Percentiles rank a stretch among this genome's conserved stretches.
These are phyloP conservation scores for Leucophenga maculata DNA, from an alignment of 2,888 invertebrate genomes.

Conservation along the genomic window DNA sequence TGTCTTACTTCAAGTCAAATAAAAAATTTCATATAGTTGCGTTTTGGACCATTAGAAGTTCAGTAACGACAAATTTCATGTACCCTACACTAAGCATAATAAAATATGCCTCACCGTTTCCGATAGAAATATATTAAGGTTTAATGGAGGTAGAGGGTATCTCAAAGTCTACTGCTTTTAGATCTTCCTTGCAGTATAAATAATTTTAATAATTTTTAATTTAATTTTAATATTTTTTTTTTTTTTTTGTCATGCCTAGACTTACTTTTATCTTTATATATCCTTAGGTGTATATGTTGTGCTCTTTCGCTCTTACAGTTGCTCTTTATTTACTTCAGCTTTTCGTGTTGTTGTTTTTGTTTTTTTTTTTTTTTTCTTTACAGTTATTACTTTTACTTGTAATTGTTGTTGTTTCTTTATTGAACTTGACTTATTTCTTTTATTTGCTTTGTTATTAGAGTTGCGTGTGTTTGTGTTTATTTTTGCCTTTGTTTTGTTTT, in stretches of 20 bases:
- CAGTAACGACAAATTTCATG: no score
- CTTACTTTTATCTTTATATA: background rate
- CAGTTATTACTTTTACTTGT: constrained; percentile 19
- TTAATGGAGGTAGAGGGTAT: no score
- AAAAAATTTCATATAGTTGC: no score
- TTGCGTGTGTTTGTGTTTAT: no score
- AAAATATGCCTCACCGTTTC: no score
- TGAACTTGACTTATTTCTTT: constrained; percentile 23
- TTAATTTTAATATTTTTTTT: constrained; percentile 24
- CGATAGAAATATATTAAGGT: no score
- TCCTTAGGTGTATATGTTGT: background rate
- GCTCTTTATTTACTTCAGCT: constrained; percentile 31
- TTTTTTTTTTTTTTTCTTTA: constrained; percentile 33
- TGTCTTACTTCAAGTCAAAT: no score
- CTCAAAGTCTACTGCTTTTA: no score
- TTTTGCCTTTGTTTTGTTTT: background rate
- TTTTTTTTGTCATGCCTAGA: constrained; percentile 32
- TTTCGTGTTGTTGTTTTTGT: constrained; percentile 45
- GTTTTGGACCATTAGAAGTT: no score
- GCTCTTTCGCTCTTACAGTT: background rate
- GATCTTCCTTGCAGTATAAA: no score
- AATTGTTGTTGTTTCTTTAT: constrained; percentile 32
- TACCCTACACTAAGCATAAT: no score
- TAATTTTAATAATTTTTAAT: background rate
- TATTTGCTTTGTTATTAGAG: background rate